These are phyloP conservation scores for Danaus melanippus DNA, from an alignment of 1,140 invertebrate species.

Conservation along the genomic window DNA sequence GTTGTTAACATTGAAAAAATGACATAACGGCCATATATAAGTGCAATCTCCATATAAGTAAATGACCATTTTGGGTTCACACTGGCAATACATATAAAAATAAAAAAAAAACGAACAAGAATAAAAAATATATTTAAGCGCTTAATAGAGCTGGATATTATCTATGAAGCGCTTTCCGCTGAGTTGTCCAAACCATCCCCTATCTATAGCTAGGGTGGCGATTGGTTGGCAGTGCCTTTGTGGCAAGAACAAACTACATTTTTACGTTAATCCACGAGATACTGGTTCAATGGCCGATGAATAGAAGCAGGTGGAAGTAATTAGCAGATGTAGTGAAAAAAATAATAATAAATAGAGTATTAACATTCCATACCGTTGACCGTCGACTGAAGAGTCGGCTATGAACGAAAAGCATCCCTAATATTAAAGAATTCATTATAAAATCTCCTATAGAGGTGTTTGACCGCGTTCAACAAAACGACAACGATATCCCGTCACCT, in stretches of 20 bases:
- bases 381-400: background rate
- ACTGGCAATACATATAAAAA: too few species aligned
- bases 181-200: conserved; percentile 31
- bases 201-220: conserved; percentile 46
- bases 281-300: conserved; percentile 41
- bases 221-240: conserved; percentile 52
- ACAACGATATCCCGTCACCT: conserved; percentile 29
- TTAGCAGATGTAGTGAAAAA: conserved; percentile 9
- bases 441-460: conserved; percentile 14
- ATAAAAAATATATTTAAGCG: too few species aligned
- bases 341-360: conserved; percentile 1
- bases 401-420: conserved; percentile 11
- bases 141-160: conserved; percentile 13
- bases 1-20: too few species aligned
- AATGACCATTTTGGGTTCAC: too few species aligned
- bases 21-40: too few species aligned
- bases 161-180: conserved; percentile 61
- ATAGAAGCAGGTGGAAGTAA: conserved; percentile 19
- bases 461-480: conserved; percentile 30
- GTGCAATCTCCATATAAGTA: too few species aligned
- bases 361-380: background rate
- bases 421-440: conserved; percentile 8
- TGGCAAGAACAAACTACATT: conserved; percentile 47
- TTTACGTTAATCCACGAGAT: conserved; percentile 43
- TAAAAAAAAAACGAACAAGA: too few species aligned